Percentiles rank a stretch among this genome's conserved stretches.
These are phyloP conservation scores for Clostera curtula DNA, from an alignment of 2,888 invertebrate species.

Conservation along the genomic window DNA sequence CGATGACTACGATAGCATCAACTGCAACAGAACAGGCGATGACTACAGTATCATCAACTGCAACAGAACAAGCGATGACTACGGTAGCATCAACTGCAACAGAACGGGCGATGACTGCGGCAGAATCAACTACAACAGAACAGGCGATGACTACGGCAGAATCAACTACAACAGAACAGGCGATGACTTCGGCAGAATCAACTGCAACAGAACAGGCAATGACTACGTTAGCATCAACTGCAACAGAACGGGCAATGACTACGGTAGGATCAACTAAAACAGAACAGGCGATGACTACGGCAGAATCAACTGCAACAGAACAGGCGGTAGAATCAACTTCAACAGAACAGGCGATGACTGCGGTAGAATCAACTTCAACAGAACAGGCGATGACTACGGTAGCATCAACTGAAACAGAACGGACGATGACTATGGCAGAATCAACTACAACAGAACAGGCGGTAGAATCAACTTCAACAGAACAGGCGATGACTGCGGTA, in stretches of 20 bases:
- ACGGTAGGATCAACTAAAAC: neutral
- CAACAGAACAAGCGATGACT: neutral
- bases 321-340: neutral
- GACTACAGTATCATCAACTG: too few species aligned
- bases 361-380: neutral
- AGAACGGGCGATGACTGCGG: neutral
- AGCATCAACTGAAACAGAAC: neutral
- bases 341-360: neutral
- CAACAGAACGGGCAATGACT: neutral
- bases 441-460: conserved; percentile 1
- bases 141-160: neutral
- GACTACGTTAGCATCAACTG: neutral
- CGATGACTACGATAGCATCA: neutral
- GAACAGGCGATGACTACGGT: conserved; percentile 1
- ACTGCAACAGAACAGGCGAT: neutral
- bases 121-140: neutral
- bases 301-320: too few species aligned
- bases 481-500: too few species aligned
- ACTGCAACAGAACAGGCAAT: neutral
- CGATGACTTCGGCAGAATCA: neutral
- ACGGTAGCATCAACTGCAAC: neutral
- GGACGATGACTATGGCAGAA: neutral
- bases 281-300: too few species aligned
- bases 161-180: neutral
- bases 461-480: neutral